A percentile compares a stretch with the other conserved stretches of the same genome.
Evolutionary conservation across 2,797 vertebrate genomes (phyloP).

Genomic region (Vireo griseus): DNA sequence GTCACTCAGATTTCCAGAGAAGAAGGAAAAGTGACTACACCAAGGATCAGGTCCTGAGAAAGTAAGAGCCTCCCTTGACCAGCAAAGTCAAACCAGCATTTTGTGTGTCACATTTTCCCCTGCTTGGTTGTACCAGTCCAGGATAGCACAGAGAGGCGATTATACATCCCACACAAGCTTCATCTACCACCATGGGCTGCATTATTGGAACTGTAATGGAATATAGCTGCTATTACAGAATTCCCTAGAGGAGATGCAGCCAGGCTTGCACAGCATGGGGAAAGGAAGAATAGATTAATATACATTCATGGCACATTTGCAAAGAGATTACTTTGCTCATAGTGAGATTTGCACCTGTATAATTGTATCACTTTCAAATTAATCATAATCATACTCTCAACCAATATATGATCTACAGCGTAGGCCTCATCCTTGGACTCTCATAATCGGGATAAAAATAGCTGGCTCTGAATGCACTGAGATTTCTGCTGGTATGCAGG

Average conservation of each 20-base stretch:
- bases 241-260: background rate
- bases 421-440: slow-evolving; percentile 14
- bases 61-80: background rate
- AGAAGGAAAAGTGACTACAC: background rate
- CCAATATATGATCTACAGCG: background rate
- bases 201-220: slow-evolving; percentile 1
- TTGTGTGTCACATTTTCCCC: background rate
- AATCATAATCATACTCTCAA: slow-evolving; percentile 40
- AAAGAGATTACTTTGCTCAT: slow-evolving; percentile 33
- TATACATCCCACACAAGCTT: background rate
- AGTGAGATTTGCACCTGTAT: slow-evolving; percentile 36
- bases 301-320: slow-evolving; percentile 23
- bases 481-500: background rate
- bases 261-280: background rate
- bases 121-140: background rate
- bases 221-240: slow-evolving; percentile 2
- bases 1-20: background rate
- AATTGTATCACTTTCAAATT: slow-evolving; percentile 61
- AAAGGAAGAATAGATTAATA: slow-evolving; percentile 28
- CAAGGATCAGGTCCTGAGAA: background rate
- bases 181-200: background rate
- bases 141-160: background rate
- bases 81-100: background rate
- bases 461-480: background rate
- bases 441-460: slow-evolving; percentile 6